Conservation (phyloP, 2,888 invertebrate genomes). For the Melipona beecheii region DNA sequence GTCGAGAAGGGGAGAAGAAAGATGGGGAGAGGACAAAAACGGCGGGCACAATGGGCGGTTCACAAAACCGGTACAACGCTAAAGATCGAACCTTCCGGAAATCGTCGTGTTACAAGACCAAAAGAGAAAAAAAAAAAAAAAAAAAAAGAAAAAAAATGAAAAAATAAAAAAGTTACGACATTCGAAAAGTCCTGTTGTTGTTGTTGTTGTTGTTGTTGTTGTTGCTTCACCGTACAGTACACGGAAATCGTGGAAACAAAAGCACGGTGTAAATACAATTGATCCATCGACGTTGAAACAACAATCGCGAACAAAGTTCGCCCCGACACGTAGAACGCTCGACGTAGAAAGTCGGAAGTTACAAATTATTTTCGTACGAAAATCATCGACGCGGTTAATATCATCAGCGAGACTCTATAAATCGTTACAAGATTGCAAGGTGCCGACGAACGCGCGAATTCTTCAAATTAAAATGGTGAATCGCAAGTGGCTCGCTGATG, state of each 20-base stretch:
- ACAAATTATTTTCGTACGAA: not conserved
- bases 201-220: not conserved
- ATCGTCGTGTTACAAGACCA: not conserved
- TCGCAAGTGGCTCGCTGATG: not conserved
- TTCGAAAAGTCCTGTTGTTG: not conserved
- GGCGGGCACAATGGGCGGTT: not conserved
- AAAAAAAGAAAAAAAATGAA: not conserved
- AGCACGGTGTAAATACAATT: slow-evolving; percentile 5
- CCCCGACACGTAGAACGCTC: not conserved
- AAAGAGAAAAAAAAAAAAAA: not conserved
- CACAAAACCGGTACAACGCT: not conserved
- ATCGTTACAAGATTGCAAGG: not conserved
- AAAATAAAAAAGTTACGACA: not conserved
- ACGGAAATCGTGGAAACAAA: slow-evolving; percentile 2
- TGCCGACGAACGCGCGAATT: not conserved
- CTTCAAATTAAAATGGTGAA: not conserved
- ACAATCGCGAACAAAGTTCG: not conserved
- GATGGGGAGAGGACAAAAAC: not conserved
- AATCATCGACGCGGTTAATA: not conserved
- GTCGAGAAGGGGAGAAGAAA: not conserved
- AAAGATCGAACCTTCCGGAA: slow-evolving; percentile 45
- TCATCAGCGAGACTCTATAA: not conserved
- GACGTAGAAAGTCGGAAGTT: not conserved
- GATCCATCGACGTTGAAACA: slow-evolving; percentile 1
- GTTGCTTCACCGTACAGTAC: not conserved